phyloP scores from a whole-genome alignment of 2,888 invertebrate genomes.

The Schizotus pectinicornis region DNA sequence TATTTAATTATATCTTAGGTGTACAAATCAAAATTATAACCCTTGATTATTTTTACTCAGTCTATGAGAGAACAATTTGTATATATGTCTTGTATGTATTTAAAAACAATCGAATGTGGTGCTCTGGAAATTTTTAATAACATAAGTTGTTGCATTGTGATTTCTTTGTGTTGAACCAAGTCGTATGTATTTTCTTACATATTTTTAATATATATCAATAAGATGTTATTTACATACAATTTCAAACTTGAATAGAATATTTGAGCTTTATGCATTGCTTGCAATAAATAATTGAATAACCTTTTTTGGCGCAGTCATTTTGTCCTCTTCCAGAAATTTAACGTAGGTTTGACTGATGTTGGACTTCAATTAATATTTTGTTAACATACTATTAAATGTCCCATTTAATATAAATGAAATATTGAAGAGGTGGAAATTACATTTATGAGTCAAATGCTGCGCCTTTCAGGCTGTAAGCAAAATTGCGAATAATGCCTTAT shows the following conservation, averaged over 20 bases:
- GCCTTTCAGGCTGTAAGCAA: too few relatives aligned
- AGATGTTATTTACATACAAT: slow-evolving; percentile 42
- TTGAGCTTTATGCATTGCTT: slow-evolving; percentile 58
- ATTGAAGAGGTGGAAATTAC: too few relatives aligned
- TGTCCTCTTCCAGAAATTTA: too few relatives aligned
- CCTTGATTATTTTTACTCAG: slow-evolving; percentile 28
- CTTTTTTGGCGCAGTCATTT: too few relatives aligned
- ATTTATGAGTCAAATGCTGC: too few relatives aligned
- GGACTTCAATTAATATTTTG: too few relatives aligned
- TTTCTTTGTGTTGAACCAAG: slow-evolving; percentile 51
- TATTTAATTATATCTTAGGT: slow-evolving; percentile 54
- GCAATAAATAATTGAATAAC: slow-evolving; percentile 50
- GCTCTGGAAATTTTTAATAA: slow-evolving; percentile 53
- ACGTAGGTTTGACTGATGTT: too few relatives aligned
- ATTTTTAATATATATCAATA: slow-evolving; percentile 46
- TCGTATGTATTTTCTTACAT: slow-evolving; percentile 47
- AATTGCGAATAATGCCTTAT: too few relatives aligned
- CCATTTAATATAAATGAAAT: too few relatives aligned
- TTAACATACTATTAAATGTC: too few relatives aligned
- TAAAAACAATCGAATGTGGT: slow-evolving; percentile 55
- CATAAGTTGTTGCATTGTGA: slow-evolving; percentile 57
- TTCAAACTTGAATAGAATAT: slow-evolving; percentile 50
- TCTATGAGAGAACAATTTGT: slow-evolving; percentile 39
- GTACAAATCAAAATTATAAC: slow-evolving; percentile 48
- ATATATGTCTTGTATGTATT: slow-evolving; percentile 41